These are phyloP conservation scores for Colletes latitarsis DNA, from an alignment of 1,140 invertebrate genomes.

Conservation along the genomic window DNA sequence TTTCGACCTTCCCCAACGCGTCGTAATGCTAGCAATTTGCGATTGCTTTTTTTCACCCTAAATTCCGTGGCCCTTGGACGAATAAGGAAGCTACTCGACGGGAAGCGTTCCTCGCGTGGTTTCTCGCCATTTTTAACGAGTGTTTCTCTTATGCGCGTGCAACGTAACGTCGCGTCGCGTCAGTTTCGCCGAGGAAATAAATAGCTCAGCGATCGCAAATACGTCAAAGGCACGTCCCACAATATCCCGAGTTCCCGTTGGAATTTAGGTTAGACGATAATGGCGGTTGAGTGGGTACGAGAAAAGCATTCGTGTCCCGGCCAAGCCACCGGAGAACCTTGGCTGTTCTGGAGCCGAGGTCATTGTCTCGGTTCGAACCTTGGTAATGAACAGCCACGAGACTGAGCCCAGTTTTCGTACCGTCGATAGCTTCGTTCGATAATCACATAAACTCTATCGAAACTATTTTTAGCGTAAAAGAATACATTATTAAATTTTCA, in stretches of 20 bases:
- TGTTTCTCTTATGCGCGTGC: no score
- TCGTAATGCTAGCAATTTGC: no score
- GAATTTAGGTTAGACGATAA: slow-evolving; percentile 20
- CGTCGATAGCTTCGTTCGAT: background rate
- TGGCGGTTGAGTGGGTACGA: background rate
- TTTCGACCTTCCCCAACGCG: no score
- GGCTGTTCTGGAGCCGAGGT: background rate
- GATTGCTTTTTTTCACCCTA: no score
- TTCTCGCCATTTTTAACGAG: background rate
- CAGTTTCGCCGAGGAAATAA: background rate
- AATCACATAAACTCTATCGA: background rate
- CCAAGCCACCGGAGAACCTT: background rate
- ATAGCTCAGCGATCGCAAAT: slow-evolving; percentile 12
- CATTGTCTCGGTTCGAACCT: slow-evolving; percentile 35
- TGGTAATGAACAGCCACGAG: slow-evolving; percentile 52
- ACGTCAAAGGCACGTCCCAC: background rate
- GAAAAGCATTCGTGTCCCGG: background rate
- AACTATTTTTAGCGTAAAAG: no score
- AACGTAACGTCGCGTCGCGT: no score
- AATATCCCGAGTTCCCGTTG: background rate
- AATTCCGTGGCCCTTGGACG: background rate
- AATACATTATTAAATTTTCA: no score
- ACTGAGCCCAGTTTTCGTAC: no score
- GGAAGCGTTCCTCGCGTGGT: background rate
- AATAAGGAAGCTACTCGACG: no score